Evolutionary conservation across 2,113 vertebrate genomes (phyloP), one percentile per base, ranked within the genome.

Genomic region (Microcebus griseorufus): DNA sequence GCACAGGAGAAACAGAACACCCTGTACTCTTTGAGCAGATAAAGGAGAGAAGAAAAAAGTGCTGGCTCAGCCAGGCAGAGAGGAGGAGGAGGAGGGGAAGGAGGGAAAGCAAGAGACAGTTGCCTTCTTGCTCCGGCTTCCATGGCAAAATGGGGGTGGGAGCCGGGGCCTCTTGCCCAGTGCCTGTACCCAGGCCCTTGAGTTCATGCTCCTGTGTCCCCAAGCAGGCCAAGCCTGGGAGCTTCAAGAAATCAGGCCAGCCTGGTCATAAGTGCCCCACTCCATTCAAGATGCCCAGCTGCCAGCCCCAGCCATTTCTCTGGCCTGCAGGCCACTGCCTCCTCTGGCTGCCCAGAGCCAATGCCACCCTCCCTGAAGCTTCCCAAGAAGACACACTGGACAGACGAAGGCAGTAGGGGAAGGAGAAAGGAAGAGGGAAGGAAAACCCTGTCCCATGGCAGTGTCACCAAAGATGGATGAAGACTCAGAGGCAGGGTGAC

Each of bases 1-100:
- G 97, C 97, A 87, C 90, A 88, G 94, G 96, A 96, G 96, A 98
- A 97, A 98, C 95, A 95, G 98, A 95, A 98, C 97, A 93, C 94
- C 93, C 95, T 97, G 97, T 98, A 92, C 97, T 97, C 80, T 92
- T 62, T 10, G 0, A 85, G 51, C 95, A 98, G 98, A 98, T 98
- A 97, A 98, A 98, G 96, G 89, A 97, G 93, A 95, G 62, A 95
- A 96, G 97, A 83, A 95, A 97, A 92, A 94, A 97, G 86, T 96
- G 93, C 94, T 98, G 95, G 94, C 93, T 97, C 93, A 94, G 96
- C 72, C 93, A 84, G 93, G 93, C 88, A 23, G 88, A 81, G 87
- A 32, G 20, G 51, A 8, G 11, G 39, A 4, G 51, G 39, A 11
- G 70, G 48, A 4, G 62, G 13, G 4, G n/a, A 22, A 20, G 70